These are phyloP conservation scores for Arctopsyche grandis DNA, from an alignment of 1,140 invertebrate genomes.

Conservation along the genomic window DNA sequence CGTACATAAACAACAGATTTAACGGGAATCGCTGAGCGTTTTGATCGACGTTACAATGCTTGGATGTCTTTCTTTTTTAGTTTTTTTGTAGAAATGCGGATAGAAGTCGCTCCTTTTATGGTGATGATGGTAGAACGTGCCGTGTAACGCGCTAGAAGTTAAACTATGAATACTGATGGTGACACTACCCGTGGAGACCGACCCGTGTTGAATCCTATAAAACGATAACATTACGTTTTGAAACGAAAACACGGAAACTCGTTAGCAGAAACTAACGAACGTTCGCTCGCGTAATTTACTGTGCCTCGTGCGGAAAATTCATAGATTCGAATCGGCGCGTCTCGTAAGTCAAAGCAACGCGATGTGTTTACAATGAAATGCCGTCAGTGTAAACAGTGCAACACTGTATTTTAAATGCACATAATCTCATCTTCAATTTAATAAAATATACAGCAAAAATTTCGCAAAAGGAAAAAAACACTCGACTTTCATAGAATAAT, in stretches of 20 bases:
- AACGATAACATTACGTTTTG: no score
- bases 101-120: constrained; percentile 31
- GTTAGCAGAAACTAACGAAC: background rate
- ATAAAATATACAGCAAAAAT: no score
- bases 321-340: background rate
- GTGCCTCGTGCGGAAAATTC: background rate
- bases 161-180: constrained; percentile 33
- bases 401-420: no score
- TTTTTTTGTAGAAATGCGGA: constrained; percentile 41
- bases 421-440: no score
- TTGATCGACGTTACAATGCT: constrained; percentile 39
- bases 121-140: constrained; percentile 26
- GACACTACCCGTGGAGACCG: background rate
- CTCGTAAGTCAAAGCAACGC: no score
- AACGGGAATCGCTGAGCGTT: constrained; percentile 11
- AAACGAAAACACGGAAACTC: no score
- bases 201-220: no score
- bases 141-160: constrained; percentile 2
- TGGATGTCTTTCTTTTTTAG: background rate
- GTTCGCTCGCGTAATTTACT: background rate
- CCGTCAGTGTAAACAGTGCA: no score
- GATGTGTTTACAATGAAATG: no score
- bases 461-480: no score
- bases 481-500: no score
- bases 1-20: constrained; percentile 16